phyloP scores from a whole-genome alignment of 2,888 invertebrate genomes.

The Cremastobaeus sp. region DNA sequence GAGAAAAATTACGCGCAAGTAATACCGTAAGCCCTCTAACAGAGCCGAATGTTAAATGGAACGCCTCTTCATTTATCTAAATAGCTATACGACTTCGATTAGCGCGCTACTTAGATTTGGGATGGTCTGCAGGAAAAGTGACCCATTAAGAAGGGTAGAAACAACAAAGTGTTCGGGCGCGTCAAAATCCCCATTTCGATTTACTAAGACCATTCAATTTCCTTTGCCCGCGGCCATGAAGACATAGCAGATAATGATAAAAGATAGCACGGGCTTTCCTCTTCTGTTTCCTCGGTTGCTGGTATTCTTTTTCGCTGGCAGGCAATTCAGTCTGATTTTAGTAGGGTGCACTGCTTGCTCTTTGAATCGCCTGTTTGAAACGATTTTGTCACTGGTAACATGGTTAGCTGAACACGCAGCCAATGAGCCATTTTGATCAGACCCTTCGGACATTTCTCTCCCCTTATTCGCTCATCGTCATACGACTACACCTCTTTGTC shows the following conservation, averaged over 20 bases:
- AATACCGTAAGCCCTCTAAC: constrained; percentile 1
- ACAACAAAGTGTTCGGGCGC: constrained; percentile 69
- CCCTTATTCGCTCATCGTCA: constrained; percentile 26
- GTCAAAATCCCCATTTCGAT: constrained; percentile 74
- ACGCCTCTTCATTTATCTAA: constrained; percentile 55
- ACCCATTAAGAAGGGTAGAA: constrained; percentile 54
- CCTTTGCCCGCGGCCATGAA: constrained; percentile 67
- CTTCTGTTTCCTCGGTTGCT: background rate
- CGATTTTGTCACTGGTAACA: constrained; percentile 71
- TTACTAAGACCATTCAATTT: constrained; percentile 74
- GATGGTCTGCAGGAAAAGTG: constrained; percentile 41
- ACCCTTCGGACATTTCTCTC: constrained; percentile 63
- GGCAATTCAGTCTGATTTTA: constrained; percentile 44
- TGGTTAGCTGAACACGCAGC: constrained; percentile 73
- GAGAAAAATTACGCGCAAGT: background rate
- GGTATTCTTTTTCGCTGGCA: constrained; percentile 22
- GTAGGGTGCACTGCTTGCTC: constrained; percentile 50
- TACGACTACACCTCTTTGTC: constrained; percentile 13
- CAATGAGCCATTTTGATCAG: constrained; percentile 75
- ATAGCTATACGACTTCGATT: constrained; percentile 46
- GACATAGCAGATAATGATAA: constrained; percentile 61
- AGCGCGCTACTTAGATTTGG: constrained; percentile 45
- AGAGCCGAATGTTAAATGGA: constrained; percentile 26
- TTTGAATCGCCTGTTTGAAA: constrained; percentile 64
- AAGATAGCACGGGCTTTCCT: constrained; percentile 50